phyloP scores from a whole-genome alignment of 92 coral and sea anemone species.

The Phenganax stokvisi region DNA sequence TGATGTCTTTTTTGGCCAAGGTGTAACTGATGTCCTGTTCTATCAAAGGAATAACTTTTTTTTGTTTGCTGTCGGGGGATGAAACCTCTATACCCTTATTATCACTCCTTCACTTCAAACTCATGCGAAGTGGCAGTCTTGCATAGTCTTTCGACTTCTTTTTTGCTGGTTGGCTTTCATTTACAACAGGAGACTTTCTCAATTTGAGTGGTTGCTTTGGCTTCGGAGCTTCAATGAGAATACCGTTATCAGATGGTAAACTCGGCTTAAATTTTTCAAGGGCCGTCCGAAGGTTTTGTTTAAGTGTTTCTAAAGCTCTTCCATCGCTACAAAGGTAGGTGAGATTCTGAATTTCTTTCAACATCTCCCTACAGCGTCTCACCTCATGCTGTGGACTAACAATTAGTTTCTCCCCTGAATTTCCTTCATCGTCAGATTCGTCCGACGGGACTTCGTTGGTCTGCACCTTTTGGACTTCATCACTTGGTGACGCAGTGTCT shows the following conservation, averaged over 20 bases:
- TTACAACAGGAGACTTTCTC: background rate
- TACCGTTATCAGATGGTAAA: constrained; percentile 12
- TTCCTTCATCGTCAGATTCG: background rate
- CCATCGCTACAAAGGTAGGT: constrained; percentile 19
- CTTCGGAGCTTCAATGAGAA: constrained; percentile 7
- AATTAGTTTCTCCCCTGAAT: background rate
- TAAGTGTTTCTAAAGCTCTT: constrained; percentile 19
- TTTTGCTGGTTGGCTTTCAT: background rate
- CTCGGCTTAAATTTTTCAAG: background rate
- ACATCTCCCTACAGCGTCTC: constrained; percentile 11
- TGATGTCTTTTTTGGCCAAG: constrained; percentile 1
- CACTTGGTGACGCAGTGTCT: background rate
- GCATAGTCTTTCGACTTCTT: constrained; percentile 29
- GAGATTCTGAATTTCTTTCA: constrained; percentile 18
- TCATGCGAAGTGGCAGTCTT: constrained; percentile 14
- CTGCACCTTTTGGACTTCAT: constrained; percentile 1
- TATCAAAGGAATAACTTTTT: constrained; percentile 11
- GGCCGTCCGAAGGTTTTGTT: constrained; percentile 1
- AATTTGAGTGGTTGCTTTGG: constrained; percentile 10
- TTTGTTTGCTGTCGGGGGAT: constrained; percentile 6
- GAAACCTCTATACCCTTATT: background rate
- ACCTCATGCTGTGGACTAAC: constrained; percentile 17
- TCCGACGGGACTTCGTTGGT: background rate
- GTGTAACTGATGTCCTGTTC: constrained; percentile 22
- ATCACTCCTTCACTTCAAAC: background rate